Percentiles rank a stretch among this genome's conserved stretches.
These are phyloP conservation scores for Notodonta ziczac DNA, from an alignment of 2,888 invertebrate genomes.

Conservation along the genomic window DNA sequence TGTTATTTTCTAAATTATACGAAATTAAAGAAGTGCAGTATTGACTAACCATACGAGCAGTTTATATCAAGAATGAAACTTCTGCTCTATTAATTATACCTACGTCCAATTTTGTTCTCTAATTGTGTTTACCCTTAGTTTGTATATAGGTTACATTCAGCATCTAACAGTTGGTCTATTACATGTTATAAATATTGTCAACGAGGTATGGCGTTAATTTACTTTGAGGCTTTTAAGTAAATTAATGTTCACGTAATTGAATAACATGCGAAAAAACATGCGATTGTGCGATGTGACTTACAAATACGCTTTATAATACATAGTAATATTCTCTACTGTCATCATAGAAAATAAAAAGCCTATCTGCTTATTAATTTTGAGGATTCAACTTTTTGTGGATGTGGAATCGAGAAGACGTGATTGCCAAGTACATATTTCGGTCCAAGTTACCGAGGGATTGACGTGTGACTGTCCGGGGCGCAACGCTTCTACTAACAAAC, in stretches of 20 bases:
- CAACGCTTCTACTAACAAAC: not conserved
- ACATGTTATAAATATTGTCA: slow-evolving; percentile 18
- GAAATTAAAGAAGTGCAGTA: too few relatives aligned
- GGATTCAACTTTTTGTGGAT: not conserved
- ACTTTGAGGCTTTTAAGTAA: slow-evolving; percentile 46
- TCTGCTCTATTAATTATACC: not conserved
- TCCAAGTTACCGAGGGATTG: not conserved
- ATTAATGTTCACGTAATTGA: slow-evolving; percentile 41
- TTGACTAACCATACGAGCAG: not conserved
- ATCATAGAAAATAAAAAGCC: not conserved
- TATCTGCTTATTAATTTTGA: too few relatives aligned
- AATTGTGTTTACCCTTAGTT: too few relatives aligned
- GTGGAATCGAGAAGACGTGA: not conserved
- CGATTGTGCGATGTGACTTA: slow-evolving; percentile 20
- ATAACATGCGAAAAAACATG: slow-evolving; percentile 35
- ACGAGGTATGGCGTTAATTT: slow-evolving; percentile 32
- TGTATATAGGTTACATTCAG: not conserved
- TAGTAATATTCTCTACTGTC: not conserved
- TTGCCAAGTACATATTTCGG: not conserved
- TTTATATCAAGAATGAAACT: not conserved
- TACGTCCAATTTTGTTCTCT: too few relatives aligned
- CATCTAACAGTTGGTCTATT: slow-evolving; percentile 15
- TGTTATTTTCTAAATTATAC: too few relatives aligned
- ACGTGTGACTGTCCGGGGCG: not conserved
- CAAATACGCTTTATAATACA: not conserved